Evolutionary conservation across 2,797 vertebrate genomes (phyloP).

Genomic region (Rallus crepitans): DNA sequence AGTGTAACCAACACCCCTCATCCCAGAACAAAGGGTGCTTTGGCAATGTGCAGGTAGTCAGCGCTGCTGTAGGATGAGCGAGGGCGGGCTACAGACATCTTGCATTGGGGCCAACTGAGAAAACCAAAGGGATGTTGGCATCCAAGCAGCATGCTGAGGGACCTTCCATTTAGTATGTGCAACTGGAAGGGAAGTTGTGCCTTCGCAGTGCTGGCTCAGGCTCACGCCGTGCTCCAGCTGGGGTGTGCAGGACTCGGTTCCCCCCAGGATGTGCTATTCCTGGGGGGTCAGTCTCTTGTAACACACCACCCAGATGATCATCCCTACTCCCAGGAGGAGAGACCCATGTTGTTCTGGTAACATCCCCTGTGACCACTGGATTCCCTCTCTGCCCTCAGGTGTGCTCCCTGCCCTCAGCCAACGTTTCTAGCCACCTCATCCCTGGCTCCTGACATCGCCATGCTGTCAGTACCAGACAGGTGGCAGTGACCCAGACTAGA

Average conservation of each 20-base stretch:
- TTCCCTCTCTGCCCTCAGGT: background rate
- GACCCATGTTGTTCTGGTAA: background rate
- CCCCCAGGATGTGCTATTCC: background rate
- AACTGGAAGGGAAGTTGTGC: too few relatives aligned
- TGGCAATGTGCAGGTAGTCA: background rate
- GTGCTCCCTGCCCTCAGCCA: background rate
- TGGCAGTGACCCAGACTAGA: background rate
- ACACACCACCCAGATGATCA: background rate
- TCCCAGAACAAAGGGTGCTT: background rate
- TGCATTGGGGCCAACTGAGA: accelerated
- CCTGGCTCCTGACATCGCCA: background rate
- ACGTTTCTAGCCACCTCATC: accelerated
- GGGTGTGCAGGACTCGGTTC: background rate
- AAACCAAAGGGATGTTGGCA: background rate
- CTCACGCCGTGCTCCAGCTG: background rate
- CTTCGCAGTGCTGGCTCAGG: too few relatives aligned
- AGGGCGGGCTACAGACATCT: background rate
- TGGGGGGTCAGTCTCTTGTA: background rate
- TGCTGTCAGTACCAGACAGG: background rate
- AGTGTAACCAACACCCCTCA: accelerated
- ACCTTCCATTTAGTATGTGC: background rate
- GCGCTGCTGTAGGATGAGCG: accelerated
- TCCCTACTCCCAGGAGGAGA: background rate
- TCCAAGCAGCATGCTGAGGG: background rate
- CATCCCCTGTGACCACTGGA: background rate